Percentiles rank a stretch among this genome's conserved stretches.
Evolutionary conservation across 2,888 invertebrate genomes (phyloP).

Genomic region (Drosophila borealis): DNA sequence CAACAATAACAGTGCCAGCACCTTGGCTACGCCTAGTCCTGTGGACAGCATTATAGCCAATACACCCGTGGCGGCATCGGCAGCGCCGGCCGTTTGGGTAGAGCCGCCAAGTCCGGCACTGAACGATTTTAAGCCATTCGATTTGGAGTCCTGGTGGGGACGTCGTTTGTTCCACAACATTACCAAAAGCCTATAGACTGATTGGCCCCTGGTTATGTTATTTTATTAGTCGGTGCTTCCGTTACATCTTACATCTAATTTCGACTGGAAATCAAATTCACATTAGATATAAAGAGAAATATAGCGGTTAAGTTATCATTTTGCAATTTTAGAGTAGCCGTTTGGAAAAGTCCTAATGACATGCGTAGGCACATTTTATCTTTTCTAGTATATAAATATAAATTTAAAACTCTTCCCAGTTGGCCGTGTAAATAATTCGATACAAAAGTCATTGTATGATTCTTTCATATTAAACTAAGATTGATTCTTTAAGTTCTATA

Average conservation of each 20-base stretch:
- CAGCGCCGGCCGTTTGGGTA: constrained; percentile 86
- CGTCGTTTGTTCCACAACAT: constrained; percentile 93
- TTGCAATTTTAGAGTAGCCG: constrained; percentile 34
- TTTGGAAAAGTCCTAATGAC: constrained; percentile 19
- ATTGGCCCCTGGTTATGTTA: constrained; percentile 17
- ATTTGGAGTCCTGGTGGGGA: constrained; percentile 96
- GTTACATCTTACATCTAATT: constrained; percentile 32
- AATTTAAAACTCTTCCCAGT: constrained; percentile 19
- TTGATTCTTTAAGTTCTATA: constrained; percentile 48
- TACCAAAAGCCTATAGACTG: constrained; percentile 89
- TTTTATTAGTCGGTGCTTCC: constrained; percentile 50
- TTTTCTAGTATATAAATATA: constrained; percentile 24
- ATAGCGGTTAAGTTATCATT: constrained; percentile 26
- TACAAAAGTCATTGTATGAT: constrained; percentile 35
- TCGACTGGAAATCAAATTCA: constrained; percentile 52
- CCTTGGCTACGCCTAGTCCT: constrained; percentile 80
- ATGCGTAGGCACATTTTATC: background rate
- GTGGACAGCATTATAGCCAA: constrained; percentile 79
- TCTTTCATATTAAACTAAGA: constrained; percentile 39
- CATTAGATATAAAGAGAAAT: constrained; percentile 33
- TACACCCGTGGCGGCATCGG: constrained; percentile 68
- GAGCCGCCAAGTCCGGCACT: constrained; percentile 90
- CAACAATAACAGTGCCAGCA: constrained; percentile 80
- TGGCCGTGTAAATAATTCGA: constrained; percentile 54
- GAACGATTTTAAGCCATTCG: constrained; percentile 94